Conservation (phyloP, 1,140 invertebrate species). For the Luehdorfia chinensis region DNA sequence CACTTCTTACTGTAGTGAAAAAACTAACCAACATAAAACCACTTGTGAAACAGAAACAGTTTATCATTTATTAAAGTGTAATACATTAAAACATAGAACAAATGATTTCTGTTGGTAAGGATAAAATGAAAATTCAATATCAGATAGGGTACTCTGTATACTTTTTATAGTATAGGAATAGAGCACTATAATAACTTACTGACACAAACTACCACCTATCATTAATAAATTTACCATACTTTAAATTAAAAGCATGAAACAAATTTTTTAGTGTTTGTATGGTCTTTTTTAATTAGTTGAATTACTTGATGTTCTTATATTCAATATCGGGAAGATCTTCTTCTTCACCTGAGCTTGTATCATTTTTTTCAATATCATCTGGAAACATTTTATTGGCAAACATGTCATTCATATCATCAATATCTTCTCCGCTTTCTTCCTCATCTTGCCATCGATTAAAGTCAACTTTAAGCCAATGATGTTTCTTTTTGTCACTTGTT, state of each 20-base stretch:
- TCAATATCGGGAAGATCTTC: constrained; percentile 61
- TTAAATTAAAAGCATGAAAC: constrained; percentile 9
- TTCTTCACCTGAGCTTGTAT: constrained; percentile 56
- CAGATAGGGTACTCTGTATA: too few species aligned
- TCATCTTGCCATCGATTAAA: constrained; percentile 99
- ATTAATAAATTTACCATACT: constrained; percentile 13
- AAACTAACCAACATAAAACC: too few species aligned
- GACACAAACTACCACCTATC: constrained; percentile 9
- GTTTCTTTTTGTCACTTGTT: constrained; percentile 92
- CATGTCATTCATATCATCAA: constrained; percentile 49
- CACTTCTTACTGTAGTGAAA: too few species aligned
- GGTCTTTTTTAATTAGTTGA: constrained; percentile 11
- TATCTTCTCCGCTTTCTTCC: constrained; percentile 73
- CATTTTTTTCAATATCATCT: constrained; percentile 51
- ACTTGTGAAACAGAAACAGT: too few species aligned
- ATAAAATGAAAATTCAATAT: too few species aligned
- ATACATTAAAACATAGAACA: too few species aligned
- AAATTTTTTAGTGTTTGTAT: constrained; percentile 13
- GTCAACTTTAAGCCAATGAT: constrained; percentile 97
- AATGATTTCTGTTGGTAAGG: too few species aligned
- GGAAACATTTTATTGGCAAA: constrained; percentile 48
- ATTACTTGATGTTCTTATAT: constrained; percentile 23
- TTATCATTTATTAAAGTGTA: too few species aligned
- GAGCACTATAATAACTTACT: too few species aligned
- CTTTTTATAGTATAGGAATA: too few species aligned